Base-by-base conservation (phyloP, 1,140 invertebrate genomes). In the Drosophila setifemur region DNA sequence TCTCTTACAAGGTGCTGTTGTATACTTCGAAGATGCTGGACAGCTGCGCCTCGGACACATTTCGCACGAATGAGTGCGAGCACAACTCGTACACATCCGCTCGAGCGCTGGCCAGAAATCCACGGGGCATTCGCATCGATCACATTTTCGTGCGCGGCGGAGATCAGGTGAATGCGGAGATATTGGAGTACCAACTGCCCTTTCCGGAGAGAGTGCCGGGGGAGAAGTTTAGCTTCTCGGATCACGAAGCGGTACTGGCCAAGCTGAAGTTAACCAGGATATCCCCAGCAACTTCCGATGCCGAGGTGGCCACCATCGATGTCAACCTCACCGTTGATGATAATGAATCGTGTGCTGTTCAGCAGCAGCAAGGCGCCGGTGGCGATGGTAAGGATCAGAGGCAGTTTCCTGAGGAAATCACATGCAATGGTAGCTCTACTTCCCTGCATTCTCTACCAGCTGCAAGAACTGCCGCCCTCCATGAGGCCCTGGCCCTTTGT, bases 221-320 rank as follows among this genome's bases (percentile, higher is more conserved):
- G 0, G 88, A 93, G 52, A 86, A 92, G 44, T 96, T 95, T 73
- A 96, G 96, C 83, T 98, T 95, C 91, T 98, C 97, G 0, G 97
- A 98, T 90, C 97, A 98, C 88, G 97, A 98, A 92, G 96, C 96
- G n/a, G 94, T 98, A n/a, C 90, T 92, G 55, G 93, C 95, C 11
- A 92, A 91, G 37, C 88, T 97, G 57, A 58, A 54, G 43, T 60
- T 67, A 40, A 78, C 11, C 39, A 33, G 55, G 52, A 52, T 61
- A n/a, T n/a, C n/a, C 64, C 39, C 18, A 42, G 40, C 5, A 5
- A 18, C 3, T 16, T n/a, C 9, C 1, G 14, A 18, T 8, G 47
- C 53, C 4, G 23, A 39, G 9, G 58, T 74, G 9, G 40, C 50
- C 19, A 71, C 66, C 1, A 57, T 70, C 2, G 68, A 58, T 4